A percentile compares a stretch with the other conserved stretches of the same genome.
These are phyloP conservation scores for Homalodisca vitripennis DNA, from an alignment of 1,140 invertebrate species.

Conservation along the genomic window DNA sequence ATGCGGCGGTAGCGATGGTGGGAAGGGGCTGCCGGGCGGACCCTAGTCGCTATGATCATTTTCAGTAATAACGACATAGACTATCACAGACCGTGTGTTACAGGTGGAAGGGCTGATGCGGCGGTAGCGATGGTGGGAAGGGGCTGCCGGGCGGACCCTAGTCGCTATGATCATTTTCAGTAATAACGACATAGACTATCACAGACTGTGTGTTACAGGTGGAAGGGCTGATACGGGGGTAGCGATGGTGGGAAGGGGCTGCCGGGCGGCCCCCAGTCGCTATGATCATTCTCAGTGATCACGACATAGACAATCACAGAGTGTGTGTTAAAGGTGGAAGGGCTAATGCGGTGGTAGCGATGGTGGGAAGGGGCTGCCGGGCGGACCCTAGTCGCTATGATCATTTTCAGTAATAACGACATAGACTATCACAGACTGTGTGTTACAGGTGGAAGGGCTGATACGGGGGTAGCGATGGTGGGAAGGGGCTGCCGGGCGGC, in stretches of 20 bases:
- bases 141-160: conserved; percentile 11
- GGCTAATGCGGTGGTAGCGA: conserved; percentile 29
- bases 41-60: conserved; percentile 24
- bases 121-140: conserved; percentile 22
- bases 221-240: too few relatives aligned
- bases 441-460: conserved; percentile 14
- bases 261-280: too few relatives aligned
- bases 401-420: conserved; percentile 30
- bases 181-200: conserved; percentile 27
- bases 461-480: conserved; percentile 37
- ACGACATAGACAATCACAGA: too few relatives aligned
- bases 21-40: conserved; percentile 2
- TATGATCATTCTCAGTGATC: too few relatives aligned
- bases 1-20: conserved; percentile 27
- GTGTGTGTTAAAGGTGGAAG: conserved; percentile 25
- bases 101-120: conserved; percentile 25
- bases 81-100: conserved; percentile 15
- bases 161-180: conserved; percentile 24
- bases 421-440: too few relatives aligned
- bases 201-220: too few relatives aligned
- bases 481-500: not conserved
- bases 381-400: conserved; percentile 26
- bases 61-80: conserved; percentile 26
- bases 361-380: conserved; percentile 19
- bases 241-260: too few relatives aligned